Conservation (phyloP, 2,888 invertebrate species). For the Pherbina coryleti region DNA sequence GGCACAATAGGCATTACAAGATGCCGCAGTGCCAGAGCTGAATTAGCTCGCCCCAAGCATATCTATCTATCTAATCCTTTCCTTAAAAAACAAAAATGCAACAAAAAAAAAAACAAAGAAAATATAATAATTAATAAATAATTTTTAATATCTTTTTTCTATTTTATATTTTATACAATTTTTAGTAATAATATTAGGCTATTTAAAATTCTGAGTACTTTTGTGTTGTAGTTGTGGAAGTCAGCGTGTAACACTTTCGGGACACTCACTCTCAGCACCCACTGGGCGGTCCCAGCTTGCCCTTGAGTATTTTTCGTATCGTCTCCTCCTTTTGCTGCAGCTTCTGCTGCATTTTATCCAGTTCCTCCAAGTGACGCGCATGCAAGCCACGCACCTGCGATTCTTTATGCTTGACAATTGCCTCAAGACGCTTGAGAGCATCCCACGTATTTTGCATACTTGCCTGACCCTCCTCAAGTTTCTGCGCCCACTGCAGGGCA, state of each 20-base stretch:
- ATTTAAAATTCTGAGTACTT: too few relatives aligned
- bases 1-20: too few relatives aligned
- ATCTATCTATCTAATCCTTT: too few relatives aligned
- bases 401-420: slow-evolving; percentile 67
- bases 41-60: too few relatives aligned
- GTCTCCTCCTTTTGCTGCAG: slow-evolving; percentile 68
- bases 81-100: too few relatives aligned
- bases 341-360: slow-evolving; percentile 63
- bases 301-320: slow-evolving; percentile 62
- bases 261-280: background rate
- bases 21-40: too few relatives aligned
- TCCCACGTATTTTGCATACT: slow-evolving; percentile 65
- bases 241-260: background rate
- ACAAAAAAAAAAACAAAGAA: too few relatives aligned
- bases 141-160: too few relatives aligned
- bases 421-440: slow-evolving; percentile 64
- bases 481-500: slow-evolving; percentile 66
- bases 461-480: slow-evolving; percentile 63
- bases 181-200: too few relatives aligned
- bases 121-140: too few relatives aligned
- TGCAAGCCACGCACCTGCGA: slow-evolving; percentile 66
- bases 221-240: background rate
- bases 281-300: slow-evolving; percentile 34
- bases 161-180: too few relatives aligned
- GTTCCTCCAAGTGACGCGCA: slow-evolving; percentile 61